phyloP scores from a whole-genome alignment of 1,140 invertebrate genomes.

The Halotydeus destructor region DNA sequence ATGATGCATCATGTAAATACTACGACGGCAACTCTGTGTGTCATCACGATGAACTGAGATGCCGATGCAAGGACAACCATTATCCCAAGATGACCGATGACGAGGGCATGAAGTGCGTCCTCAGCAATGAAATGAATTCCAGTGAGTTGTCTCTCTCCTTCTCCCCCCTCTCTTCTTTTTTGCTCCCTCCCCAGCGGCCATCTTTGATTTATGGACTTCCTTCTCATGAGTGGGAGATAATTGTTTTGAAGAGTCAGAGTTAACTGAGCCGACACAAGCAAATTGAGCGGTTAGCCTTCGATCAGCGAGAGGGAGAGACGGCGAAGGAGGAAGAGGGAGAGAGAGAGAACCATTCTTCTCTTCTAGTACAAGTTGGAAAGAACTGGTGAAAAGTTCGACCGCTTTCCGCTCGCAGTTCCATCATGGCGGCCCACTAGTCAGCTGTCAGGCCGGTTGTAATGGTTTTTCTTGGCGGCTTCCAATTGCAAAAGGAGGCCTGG shows the following conservation, averaged over 20 bases:
- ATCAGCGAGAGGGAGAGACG: too few relatives aligned
- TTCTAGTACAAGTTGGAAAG: too few relatives aligned
- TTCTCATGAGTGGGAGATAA: neutral
- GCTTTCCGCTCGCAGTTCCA: too few relatives aligned
- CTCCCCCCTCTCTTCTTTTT: neutral
- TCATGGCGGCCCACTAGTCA: too few relatives aligned
- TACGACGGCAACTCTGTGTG: conserved; percentile 13
- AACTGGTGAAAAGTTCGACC: too few relatives aligned
- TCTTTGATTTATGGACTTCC: neutral
- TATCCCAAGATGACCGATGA: conserved; percentile 4
- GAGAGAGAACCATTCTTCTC: too few relatives aligned
- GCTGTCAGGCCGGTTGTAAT: too few relatives aligned
- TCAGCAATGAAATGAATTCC: too few relatives aligned
- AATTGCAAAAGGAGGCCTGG: too few relatives aligned
- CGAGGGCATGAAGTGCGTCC: conserved; percentile 11
- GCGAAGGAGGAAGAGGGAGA: too few relatives aligned
- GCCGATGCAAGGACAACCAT: conserved; percentile 9
- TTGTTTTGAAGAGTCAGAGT: neutral
- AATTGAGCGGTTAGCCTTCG: conserved; percentile 5
- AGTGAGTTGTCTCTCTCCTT: too few relatives aligned
- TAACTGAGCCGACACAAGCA: conserved; percentile 8
- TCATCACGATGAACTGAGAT: conserved; percentile 7
- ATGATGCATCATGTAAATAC: conserved; percentile 15
- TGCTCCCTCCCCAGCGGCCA: neutral
- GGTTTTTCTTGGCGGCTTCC: too few relatives aligned